A percentile compares a stretch with the other conserved stretches of the same genome.
These are phyloP conservation scores for Lithobates pipiens DNA, from an alignment of 2,797 vertebrate species.

Conservation along the genomic window DNA sequence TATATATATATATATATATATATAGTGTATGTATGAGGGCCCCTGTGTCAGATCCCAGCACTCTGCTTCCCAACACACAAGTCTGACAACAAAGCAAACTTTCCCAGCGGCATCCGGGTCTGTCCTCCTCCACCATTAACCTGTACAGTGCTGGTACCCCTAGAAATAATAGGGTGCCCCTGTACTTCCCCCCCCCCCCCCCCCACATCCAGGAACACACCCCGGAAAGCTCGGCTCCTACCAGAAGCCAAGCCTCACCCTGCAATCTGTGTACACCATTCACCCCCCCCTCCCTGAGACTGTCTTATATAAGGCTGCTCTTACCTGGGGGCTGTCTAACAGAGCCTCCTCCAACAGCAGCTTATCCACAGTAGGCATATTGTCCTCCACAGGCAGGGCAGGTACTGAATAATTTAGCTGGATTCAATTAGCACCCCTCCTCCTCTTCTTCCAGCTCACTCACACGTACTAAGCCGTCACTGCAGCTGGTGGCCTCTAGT, in stretches of 20 bases:
- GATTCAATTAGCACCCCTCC: conserved; percentile 2
- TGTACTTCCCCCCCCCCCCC: too few species aligned
- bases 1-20: too few species aligned
- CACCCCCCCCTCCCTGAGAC: not conserved
- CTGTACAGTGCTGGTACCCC: not conserved
- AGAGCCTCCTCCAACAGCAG: conserved; percentile 93
- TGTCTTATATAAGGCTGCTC: conserved; percentile 29
- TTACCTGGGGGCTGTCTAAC: conserved; percentile 97
- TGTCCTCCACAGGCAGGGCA: conserved; percentile 70
- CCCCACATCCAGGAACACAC: too few species aligned
- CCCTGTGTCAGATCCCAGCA: too few species aligned
- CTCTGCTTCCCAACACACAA: too few species aligned
- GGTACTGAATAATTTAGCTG: conserved; percentile 69
- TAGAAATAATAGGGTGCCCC: too few species aligned
- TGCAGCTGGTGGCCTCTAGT: conserved; percentile 37
- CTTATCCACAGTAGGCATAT: conserved; percentile 95
- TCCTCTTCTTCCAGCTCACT: conserved; percentile 12
- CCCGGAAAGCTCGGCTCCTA: too few species aligned
- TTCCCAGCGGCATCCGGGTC: conserved; percentile 29
- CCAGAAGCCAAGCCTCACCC: not conserved
- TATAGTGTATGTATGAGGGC: too few species aligned
- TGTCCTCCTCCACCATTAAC: conserved; percentile 1
- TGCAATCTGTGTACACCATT: conserved; percentile 1
- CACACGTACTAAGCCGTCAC: conserved; percentile 68
- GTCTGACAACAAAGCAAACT: not conserved